Evolutionary conservation across 2,797 vertebrate genomes (phyloP), one percentile per base, ranked within the genome.

Genomic region (Poecilia gillii): DNA sequence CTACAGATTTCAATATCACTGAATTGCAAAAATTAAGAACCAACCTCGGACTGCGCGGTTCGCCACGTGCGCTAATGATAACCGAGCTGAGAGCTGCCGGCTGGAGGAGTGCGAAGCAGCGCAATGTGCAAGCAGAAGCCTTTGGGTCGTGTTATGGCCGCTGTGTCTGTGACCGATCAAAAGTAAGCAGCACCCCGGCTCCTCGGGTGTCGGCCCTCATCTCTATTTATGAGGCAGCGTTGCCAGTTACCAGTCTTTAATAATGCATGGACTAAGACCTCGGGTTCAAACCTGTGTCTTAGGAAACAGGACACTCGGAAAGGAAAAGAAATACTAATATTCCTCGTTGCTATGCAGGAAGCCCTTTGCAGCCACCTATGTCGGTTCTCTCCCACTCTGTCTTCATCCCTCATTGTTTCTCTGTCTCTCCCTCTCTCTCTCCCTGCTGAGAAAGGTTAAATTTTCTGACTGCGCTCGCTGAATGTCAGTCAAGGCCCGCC

Each of bases 371-470:
- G 55, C 47, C 28, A 28, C 77, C 84, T 90, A 77, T 90, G 79
- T 83, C 47, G 82, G 83, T 81, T 83, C 83, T 89, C 75, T 72
- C 84, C 70, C 57, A 73, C 55, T 2, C 84, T 84, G 76, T 85
- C 78, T 87, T 89, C 83, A 80, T 90, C 87, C 84, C 80, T 92
- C 83, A 78, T 86, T 82, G 78, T 90, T 73, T 92, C 72, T 84
- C 81, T 74, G n/a, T 89, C 87, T 89, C 68, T 85, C 81, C 33
- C 66, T 70, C 77, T 81, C 86, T 85, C 83, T 91, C 82, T 41
- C 88, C 90, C 91, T 77, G 87, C 91, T 92, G 92, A 90, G 91
- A 93, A 84, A 97, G 97, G 96, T 97, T 96, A 97, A 96, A 96
- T 93, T 94, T 94, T 88, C 87, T 92, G 89, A 20, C 0, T 9